Conservation (phyloP, 2,113 vertebrate species). For the Naja naja region DNA sequence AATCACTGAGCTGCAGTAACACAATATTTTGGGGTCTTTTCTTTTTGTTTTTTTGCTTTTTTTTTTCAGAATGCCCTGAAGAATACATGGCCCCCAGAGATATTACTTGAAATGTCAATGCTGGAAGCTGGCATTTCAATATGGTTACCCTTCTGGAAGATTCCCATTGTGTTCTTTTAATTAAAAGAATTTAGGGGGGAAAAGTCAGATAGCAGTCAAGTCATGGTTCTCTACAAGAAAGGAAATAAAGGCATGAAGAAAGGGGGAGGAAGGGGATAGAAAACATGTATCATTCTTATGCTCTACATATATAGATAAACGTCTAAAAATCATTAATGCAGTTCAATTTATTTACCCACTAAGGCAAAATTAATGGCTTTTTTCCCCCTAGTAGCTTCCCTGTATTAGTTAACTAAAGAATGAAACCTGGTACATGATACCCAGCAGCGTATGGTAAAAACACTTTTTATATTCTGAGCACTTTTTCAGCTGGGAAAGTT, state of each 20-base stretch:
- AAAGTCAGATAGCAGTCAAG: not conserved
- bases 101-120: not conserved
- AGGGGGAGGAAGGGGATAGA: not conserved
- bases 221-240: not conserved
- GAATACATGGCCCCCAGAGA: not conserved
- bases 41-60: not conserved
- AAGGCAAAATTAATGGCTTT: not conserved
- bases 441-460: not conserved
- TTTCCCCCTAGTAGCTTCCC: not conserved
- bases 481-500: not conserved
- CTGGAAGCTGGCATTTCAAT: not conserved
- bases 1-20: not conserved
- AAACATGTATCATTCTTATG: not conserved
- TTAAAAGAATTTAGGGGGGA: not conserved
- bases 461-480: not conserved
- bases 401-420: not conserved
- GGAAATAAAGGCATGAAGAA: not conserved
- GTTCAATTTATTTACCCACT: not conserved
- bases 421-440: not conserved
- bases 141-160: not conserved
- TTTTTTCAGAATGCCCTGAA: not conserved
- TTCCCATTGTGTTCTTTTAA: not conserved
- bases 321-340: not conserved
- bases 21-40: not conserved
- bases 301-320: too few relatives aligned